These are phyloP conservation scores for Brachionus plicatilis DNA, from an alignment of 1,140 invertebrate genomes.

Conservation along the genomic window DNA sequence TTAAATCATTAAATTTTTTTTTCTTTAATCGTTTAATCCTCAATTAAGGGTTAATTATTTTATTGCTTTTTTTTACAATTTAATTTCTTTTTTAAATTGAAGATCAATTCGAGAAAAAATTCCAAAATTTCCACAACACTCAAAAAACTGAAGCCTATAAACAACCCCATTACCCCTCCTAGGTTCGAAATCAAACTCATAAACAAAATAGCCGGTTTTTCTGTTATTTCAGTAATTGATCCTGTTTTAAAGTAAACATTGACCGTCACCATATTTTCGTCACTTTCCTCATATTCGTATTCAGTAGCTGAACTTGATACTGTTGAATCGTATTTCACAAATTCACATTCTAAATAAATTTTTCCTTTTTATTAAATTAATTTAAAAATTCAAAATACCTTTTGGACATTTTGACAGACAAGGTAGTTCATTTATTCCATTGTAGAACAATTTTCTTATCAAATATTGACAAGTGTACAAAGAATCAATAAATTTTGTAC, in stretches of 20 bases:
- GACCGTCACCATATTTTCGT: background rate
- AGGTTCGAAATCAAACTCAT: background rate
- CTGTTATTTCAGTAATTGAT: background rate
- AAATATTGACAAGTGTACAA: conserved; percentile 36
- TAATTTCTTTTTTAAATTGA: background rate
- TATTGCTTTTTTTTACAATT: background rate
- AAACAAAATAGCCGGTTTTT: background rate
- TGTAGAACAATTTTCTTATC: conserved; percentile 7
- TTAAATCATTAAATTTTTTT: no score
- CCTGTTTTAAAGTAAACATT: background rate
- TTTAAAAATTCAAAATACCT: background rate
- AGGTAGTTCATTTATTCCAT: background rate
- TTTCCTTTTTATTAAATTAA: background rate
- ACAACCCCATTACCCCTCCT: background rate
- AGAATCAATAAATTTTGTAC: conserved; percentile 36
- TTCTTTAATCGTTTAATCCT: no score
- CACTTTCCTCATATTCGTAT: background rate
- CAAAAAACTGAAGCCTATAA: background rate
- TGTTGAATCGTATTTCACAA: background rate
- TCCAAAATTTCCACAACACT: background rate
- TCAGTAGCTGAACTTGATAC: background rate
- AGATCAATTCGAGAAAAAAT: background rate
- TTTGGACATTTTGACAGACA: conserved; percentile 27
- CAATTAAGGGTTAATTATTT: no score
- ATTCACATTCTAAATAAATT: conserved; percentile 25